A percentile compares a stretch with the other conserved stretches of the same genome.
These are phyloP conservation scores for Troides helena DNA, from an alignment of 2,888 invertebrate species.

Conservation along the genomic window DNA sequence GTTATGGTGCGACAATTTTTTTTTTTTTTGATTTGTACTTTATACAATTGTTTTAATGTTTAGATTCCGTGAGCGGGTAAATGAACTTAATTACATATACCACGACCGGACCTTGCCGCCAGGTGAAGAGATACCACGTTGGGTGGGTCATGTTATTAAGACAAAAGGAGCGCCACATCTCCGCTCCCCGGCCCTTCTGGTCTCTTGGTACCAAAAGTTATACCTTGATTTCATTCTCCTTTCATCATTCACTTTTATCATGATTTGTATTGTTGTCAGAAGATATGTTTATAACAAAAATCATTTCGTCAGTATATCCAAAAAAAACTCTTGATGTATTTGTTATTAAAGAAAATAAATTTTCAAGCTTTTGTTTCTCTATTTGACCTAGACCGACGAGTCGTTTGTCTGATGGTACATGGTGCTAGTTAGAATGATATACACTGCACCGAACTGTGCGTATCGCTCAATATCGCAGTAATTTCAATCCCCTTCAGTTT, in stretches of 20 bases:
- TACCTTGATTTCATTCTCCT: conserved; percentile 43
- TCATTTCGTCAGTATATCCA: not conserved
- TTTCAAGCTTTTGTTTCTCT: not conserved
- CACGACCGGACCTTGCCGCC: conserved; percentile 46
- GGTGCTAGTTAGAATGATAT: no score
- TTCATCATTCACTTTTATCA: conserved; percentile 11
- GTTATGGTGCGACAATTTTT: not conserved
- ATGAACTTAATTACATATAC: conserved; percentile 44
- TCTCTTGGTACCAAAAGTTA: conserved; percentile 51
- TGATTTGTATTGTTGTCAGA: not conserved
- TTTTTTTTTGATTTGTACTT: not conserved
- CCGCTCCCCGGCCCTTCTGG: conserved; percentile 45
- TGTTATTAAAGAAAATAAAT: not conserved
- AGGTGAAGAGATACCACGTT: conserved; percentile 43
- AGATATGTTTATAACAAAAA: conserved; percentile 5
- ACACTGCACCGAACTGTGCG: no score
- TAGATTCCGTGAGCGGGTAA: conserved; percentile 44
- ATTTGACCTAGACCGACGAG: no score
- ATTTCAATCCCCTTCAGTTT: no score
- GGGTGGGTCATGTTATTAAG: conserved; percentile 50
- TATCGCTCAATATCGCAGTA: no score
- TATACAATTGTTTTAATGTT: not conserved
- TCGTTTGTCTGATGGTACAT: not conserved
- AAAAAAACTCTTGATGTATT: conserved; percentile 12
- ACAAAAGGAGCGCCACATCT: conserved; percentile 50